phyloP scores from a whole-genome alignment of 2,113 vertebrate species.

The Microcebus griseorufus region DNA sequence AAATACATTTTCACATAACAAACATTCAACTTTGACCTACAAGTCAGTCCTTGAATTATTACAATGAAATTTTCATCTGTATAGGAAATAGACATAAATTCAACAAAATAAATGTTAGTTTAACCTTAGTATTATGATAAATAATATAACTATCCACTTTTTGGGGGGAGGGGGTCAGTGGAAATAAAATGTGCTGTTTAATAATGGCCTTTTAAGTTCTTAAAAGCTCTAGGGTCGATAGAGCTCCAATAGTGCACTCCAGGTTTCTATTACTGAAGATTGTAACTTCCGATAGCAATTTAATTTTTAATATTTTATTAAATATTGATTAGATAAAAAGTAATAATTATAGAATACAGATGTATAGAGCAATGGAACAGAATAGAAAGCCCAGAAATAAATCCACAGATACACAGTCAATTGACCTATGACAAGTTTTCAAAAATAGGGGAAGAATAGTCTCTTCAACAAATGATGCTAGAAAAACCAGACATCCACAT shows the following conservation, averaged over 20 bases:
- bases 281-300: background rate
- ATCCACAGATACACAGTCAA: background rate
- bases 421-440: background rate
- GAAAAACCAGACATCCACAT: background rate
- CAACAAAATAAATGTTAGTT: slow-evolving; percentile 10
- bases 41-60: background rate
- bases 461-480: background rate
- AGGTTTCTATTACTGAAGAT: background rate
- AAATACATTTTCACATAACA: background rate
- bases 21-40: background rate
- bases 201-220: background rate
- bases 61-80: background rate
- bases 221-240: background rate
- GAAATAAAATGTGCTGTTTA: background rate
- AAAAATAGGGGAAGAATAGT: background rate
- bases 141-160: background rate
- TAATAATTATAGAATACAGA: background rate
- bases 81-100: background rate
- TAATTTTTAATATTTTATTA: slow-evolving; percentile 31
- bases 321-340: background rate
- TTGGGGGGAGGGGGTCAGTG: background rate
- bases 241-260: background rate
- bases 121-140: background rate
- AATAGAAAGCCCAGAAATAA: background rate
- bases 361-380: background rate